phyloP scores from a whole-genome alignment of 1,140 invertebrate species.

The Lordiphosa collinella region DNA sequence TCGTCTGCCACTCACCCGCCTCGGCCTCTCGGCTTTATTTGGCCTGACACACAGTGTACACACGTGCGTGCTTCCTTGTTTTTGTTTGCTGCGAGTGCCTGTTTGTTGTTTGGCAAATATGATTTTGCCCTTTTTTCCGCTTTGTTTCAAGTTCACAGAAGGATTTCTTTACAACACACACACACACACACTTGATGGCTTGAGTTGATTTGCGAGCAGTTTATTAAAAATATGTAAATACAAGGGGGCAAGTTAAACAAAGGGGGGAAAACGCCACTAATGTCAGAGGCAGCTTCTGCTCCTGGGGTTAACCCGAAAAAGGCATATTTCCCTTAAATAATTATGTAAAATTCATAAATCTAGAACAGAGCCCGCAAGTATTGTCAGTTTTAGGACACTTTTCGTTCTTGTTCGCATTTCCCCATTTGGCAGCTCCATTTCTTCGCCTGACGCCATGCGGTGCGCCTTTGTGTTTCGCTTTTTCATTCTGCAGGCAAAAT shows the following conservation, averaged over 20 bases:
- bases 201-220: conserved; percentile 55
- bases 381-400: no score
- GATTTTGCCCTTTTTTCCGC: conserved; percentile 28
- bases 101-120: conserved; percentile 62
- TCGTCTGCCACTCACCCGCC: conserved; percentile 20
- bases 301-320: no score
- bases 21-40: conserved; percentile 32
- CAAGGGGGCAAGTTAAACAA: neutral
- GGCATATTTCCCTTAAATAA: no score
- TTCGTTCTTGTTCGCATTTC: no score
- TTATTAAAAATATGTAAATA: conserved; percentile 67
- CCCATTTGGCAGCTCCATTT: neutral
- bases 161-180: neutral
- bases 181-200: conserved; percentile 14
- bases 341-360: no score
- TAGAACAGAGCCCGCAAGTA: no score
- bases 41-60: conserved; percentile 32
- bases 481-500: conserved; percentile 8
- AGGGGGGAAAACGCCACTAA: neutral
- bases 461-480: conserved; percentile 1
- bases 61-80: conserved; percentile 40
- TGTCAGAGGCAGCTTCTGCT: no score
- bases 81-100: conserved; percentile 8
- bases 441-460: neutral
- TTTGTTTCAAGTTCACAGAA: conserved; percentile 41